Evolutionary conservation across 2,888 invertebrate species (phyloP).

Genomic region (Ceratothoa steindachneri): DNA sequence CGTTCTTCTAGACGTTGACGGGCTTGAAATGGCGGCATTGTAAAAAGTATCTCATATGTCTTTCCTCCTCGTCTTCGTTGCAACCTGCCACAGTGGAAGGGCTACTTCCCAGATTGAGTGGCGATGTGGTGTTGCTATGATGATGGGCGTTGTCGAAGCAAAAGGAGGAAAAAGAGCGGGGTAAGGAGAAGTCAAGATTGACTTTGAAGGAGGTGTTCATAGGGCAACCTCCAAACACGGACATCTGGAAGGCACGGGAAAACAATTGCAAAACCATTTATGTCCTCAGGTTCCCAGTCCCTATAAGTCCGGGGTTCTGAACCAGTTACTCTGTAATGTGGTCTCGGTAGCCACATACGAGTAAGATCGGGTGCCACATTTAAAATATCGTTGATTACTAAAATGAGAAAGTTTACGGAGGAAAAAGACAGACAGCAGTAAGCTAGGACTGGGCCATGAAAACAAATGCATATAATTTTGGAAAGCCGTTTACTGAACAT

Average conservation of each 20-base stretch:
- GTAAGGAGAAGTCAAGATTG: slow-evolving; percentile 20
- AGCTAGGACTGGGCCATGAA: too few species aligned
- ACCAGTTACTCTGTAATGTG: too few species aligned
- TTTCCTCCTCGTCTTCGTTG: not conserved
- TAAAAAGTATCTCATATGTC: not conserved
- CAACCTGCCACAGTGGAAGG: not conserved
- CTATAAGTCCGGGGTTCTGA: too few species aligned
- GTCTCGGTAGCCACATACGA: too few species aligned
- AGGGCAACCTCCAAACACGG: slow-evolving; percentile 34
- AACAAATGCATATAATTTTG: too few species aligned
- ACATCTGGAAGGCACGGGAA: slow-evolving; percentile 23
- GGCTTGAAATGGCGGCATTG: not conserved
- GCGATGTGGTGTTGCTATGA: not conserved
- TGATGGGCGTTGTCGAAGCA: not conserved
- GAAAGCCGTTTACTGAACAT: too few species aligned
- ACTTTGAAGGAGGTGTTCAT: slow-evolving; percentile 41
- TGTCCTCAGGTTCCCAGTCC: too few species aligned
- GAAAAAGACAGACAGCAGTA: too few species aligned
- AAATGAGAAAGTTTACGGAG: too few species aligned
- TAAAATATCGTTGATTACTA: too few species aligned
- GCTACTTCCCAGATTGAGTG: not conserved
- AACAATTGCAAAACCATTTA: not conserved
- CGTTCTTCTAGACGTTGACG: not conserved
- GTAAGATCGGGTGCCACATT: too few species aligned
- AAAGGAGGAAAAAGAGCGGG: slow-evolving; percentile 26